Evolutionary conservation across 1,140 invertebrate species (phyloP), one percentile per base, ranked within the genome.

Genomic region (Dendrolimus kikuchii): DNA sequence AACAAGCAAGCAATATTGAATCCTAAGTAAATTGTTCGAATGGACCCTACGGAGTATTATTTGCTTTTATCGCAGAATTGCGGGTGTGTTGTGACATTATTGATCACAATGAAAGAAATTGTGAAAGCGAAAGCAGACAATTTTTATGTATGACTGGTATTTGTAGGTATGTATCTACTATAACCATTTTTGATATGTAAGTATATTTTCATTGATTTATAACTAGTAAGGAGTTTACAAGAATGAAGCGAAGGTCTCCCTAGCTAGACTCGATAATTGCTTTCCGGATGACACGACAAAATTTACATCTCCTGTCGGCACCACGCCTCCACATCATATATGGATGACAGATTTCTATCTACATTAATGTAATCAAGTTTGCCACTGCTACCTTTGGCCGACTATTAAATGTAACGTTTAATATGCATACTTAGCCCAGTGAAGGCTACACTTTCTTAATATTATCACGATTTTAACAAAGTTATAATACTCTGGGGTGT

Each of bases 21-120:
- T 67, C 66, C 71, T 67, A 70, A 70, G 57, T 66, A 74, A 76
- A 74, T 69, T 63, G 65, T 59, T 55, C 41, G 38, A 71, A 57
- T 54, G 64, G 61, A 52, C 59, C 63, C 64, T 54, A 23, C 51
- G 64, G 60, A 45, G 50, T 62, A 61, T 66, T 74, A 64, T 74
- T 74, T 70, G 64, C 64, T 59, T 71, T 67, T 71, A 68, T 67
- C 57, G 58, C 55, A 54, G 53, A 68, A 70, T 70, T 64, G 61
- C 60, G 58, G 59, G 66, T 60, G 44, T 62, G 49, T 61, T 49
- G 44, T 52, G 60, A 63, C 53, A 60, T 51, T 66, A 69, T 66
- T 59, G 59, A 37, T 54, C 61, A 10, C 42, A 38, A 40, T 38
- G 38, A 55, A 58, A 55, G 49, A 60, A 60, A 57, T 64, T 64